Evolutionary conservation across 2,888 invertebrate species (phyloP).

Genomic region (Oscheius myriophilus): DNA sequence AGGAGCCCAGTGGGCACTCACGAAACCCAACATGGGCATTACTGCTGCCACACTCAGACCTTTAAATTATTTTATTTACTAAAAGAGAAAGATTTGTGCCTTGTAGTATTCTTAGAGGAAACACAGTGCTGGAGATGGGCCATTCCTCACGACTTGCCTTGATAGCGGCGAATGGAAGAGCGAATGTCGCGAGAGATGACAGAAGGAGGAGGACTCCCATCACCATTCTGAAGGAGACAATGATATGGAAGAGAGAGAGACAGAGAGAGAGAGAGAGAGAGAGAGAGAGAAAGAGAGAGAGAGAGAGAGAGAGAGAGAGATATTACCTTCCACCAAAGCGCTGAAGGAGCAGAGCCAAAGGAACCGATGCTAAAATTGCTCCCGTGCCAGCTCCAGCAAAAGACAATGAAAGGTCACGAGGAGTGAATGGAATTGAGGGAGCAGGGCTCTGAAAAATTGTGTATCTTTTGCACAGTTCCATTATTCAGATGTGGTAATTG

Average conservation of each 20-base stretch:
- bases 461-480: not conserved
- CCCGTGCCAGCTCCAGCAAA: constrained; percentile 39
- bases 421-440: constrained; percentile 30
- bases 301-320: too few species aligned
- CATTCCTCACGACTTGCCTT: constrained; percentile 4
- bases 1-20: constrained; percentile 54
- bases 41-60: constrained; percentile 47
- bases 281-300: too few species aligned
- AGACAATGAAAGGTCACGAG: constrained; percentile 24
- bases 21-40: constrained; percentile 53
- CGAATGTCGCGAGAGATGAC: constrained; percentile 42
- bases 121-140: constrained; percentile 23
- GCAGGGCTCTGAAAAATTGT: not conserved
- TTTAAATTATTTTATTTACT: too few species aligned
- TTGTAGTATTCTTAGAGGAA: constrained; percentile 22
- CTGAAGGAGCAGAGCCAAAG: constrained; percentile 32
- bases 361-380: constrained; percentile 24
- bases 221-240: constrained; percentile 36
- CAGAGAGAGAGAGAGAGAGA: too few species aligned
- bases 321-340: constrained; percentile 33
- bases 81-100: not conserved
- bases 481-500: too few species aligned
- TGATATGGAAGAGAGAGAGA: too few species aligned
- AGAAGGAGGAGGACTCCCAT: constrained; percentile 36
- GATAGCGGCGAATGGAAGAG: constrained; percentile 30